Evolutionary conservation across 2,797 vertebrate species (phyloP), one percentile per base, ranked within the genome.

Genomic region (Sebastes nivosus): DNA sequence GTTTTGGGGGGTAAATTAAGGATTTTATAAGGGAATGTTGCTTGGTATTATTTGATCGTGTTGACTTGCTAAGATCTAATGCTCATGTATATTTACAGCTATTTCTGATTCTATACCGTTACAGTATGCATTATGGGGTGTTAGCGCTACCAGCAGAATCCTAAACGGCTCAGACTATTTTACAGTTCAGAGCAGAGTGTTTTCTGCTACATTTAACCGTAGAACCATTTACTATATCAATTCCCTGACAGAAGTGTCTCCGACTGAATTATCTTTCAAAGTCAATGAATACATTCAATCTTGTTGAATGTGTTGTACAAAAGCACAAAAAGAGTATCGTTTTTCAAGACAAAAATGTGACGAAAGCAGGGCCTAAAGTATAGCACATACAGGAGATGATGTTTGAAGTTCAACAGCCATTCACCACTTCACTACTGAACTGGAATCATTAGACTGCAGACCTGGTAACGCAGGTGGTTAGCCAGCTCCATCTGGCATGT

Each of bases 391-490:
- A 70, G 16, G 16, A 66, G 34, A n/a, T 66, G 16, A 60, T 36
- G 20, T 42, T 58, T 57, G 29, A 30, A 63, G 60, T 64, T 68
- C 50, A 83, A 29, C 64, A 74, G 42, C 54, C 50, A 67, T 65
- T 75, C 80, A 70, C 50, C 65, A 59, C 55, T 55, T 67, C 65
- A 57, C 29, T 68, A 55, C 57, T 79, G 68, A 79, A 29, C 61
- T 78, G 71, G 68, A 79, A 80, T 81, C 73, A 82, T 7, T 80
- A 58, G 60, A 79, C 38, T 77, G 66, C 58, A 81, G 42, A 77
- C 25, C 46, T 52, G 36, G 29, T 24, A 61, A 72, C 16, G 67
- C 38, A 54, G 52, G 24, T 60, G 50, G 63, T 30, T 84, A 65
- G 50, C 70, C 54, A 57, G 66, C 22, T 60, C 24, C 58, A 59